A percentile compares a stretch with the other conserved stretches of the same genome.
phyloP scores from a whole-genome alignment of 2,888 invertebrate genomes.

The Entomobrya proxima region DNA sequence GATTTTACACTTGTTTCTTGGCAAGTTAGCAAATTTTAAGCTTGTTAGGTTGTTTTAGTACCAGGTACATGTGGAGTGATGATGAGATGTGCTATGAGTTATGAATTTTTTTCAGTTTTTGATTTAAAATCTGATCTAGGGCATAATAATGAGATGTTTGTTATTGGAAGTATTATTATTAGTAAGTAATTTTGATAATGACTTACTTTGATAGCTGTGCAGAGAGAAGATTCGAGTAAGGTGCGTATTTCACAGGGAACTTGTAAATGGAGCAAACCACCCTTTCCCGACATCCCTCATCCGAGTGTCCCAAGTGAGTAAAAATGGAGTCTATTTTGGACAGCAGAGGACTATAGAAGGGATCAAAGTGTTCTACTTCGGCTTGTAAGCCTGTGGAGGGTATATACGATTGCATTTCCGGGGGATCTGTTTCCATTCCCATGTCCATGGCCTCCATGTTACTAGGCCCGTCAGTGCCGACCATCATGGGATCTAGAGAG shows the following conservation, averaged over 20 bases:
- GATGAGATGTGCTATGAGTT: too few species aligned
- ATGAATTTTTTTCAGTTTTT: too few species aligned
- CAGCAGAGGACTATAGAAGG: conserved; percentile 89
- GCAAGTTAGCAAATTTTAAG: background rate
- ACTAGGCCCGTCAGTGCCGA: conserved; percentile 4
- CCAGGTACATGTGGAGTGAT: too few species aligned
- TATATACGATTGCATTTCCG: conserved; percentile 65
- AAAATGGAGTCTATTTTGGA: conserved; percentile 87
- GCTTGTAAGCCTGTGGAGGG: conserved; percentile 73
- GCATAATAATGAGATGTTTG: background rate
- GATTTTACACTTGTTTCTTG: conserved; percentile 16
- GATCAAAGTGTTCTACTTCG: conserved; percentile 82
- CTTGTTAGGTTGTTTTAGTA: too few species aligned
- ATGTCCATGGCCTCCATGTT: conserved; percentile 21
- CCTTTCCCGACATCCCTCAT: conserved; percentile 86
- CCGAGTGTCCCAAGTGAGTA: conserved; percentile 83
- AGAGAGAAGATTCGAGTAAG: conserved; percentile 91
- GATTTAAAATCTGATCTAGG: background rate
- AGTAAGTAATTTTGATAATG: conserved; percentile 69
- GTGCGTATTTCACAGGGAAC: conserved; percentile 88
- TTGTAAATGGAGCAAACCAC: conserved; percentile 91
- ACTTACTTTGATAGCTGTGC: conserved; percentile 92
- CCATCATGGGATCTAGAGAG: conserved; percentile 33
- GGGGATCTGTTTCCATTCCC: conserved; percentile 15
- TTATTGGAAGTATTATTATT: background rate